Base-by-base conservation (phyloP, 2,888 invertebrate genomes). In the Drosophila falleni region DNA sequence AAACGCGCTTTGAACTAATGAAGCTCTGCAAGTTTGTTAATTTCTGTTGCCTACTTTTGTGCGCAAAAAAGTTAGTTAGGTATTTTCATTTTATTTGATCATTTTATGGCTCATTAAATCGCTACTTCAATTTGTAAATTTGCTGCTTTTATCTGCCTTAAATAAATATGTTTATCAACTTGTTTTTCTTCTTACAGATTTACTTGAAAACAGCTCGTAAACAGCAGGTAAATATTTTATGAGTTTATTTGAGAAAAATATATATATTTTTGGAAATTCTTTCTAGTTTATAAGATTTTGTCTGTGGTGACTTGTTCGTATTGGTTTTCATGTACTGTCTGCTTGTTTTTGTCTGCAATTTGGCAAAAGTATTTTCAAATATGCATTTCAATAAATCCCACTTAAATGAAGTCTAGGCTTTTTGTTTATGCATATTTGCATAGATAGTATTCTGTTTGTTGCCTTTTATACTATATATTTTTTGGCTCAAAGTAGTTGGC, bases 381-480 rank as follows among this genome's bases (percentile, higher is more conserved):
- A 78, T 78, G 69, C 61, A 77, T 67, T 77, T 71, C 62, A 71
- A 83, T 87, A 83, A 83, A 83, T 83, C 79, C 74, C 64, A 71
- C 70, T 69, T 59, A 66, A 79, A 68, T 79, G 55, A 74, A 81
- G 68, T n/a, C 33, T 44, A 44, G 55, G 44, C 49, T 63, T 69
- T 75, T 82, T 80, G 78, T 82, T 80, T 74, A 66, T 51, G 64
- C 70, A 68, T 65, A 69, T 65, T 79, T 74, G 61, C 62, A 33
- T 55, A 49, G 64, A 37, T 46, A 69, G 42, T 15, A n/a, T 33
- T 64, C 39, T 69, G 62, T 77, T 69, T 73, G 60, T 54, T 55
- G 47, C 49, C 49, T 56, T 31, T 42, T 11, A 15, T 39, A 41
- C n/a, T n/a, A n/a, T n/a, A n/a, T n/a, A n/a, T n/a, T n/a, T n/a